These are phyloP conservation scores for Poicephalus gulielmi DNA, from an alignment of 2,113 vertebrate genomes.

Conservation along the genomic window DNA sequence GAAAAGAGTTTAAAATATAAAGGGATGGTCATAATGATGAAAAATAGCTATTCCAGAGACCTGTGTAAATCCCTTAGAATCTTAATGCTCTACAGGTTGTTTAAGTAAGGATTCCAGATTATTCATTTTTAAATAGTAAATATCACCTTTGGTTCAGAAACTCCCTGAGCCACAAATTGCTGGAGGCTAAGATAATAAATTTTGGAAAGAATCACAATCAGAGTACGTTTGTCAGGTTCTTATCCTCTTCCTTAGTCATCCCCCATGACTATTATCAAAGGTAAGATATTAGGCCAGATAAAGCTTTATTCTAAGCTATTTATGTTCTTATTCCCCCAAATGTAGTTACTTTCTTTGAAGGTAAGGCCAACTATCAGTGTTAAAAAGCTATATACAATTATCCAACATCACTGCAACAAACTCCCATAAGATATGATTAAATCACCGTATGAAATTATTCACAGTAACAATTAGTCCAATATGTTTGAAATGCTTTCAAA, in stretches of 20 bases:
- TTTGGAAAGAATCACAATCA: slow-evolving; percentile 40
- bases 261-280: background rate
- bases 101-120: background rate
- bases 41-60: background rate
- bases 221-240: background rate
- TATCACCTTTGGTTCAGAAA: slow-evolving; percentile 30
- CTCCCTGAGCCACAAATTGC: slow-evolving; percentile 44
- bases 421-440: background rate
- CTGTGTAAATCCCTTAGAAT: background rate
- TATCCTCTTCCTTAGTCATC: background rate
- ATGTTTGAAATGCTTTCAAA: background rate
- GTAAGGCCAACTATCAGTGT: background rate
- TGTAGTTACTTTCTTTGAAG: background rate
- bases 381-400: background rate
- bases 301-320: slow-evolving; percentile 8
- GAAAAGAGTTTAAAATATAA: background rate
- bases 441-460: background rate
- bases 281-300: background rate
- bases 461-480: background rate
- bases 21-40: background rate
- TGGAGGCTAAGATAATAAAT: slow-evolving; percentile 42
- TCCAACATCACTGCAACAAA: background rate
- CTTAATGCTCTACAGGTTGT: background rate
- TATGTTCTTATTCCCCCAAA: background rate
- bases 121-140: slow-evolving; percentile 24